Conservation (phyloP, 2,113 vertebrate genomes). For the Hemibagrus wyckioides region DNA sequence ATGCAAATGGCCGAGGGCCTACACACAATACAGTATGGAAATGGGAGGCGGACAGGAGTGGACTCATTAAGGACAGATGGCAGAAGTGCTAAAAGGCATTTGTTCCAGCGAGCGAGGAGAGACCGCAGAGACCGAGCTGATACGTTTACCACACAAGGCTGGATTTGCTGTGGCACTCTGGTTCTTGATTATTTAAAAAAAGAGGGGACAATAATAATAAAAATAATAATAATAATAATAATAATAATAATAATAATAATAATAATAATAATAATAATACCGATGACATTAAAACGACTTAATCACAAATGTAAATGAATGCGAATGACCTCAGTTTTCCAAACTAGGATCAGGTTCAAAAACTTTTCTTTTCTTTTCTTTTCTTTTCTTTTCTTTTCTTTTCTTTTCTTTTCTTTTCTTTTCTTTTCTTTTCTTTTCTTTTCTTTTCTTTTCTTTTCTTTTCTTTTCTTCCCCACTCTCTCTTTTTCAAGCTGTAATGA, state of each 20-base stretch:
- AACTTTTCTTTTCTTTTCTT: neutral
- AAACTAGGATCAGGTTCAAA: neutral
- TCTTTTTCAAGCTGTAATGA: neutral
- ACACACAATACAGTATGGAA: constrained; percentile 92
- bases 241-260: neutral
- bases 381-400: neutral
- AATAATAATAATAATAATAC: neutral
- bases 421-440: neutral
- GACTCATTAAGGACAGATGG: constrained; percentile 98
- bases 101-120: constrained; percentile 72
- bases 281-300: neutral
- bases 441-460: neutral
- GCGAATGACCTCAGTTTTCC: neutral
- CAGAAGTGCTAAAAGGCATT: constrained; percentile 82
- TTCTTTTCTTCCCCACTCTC: too few species aligned
- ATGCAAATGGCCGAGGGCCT: constrained; percentile 91
- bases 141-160: constrained; percentile 69
- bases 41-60: constrained; percentile 86
- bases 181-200: constrained; percentile 68
- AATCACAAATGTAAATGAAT: neutral
- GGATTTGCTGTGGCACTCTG: constrained; percentile 66
- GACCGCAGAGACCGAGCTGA: constrained; percentile 69
- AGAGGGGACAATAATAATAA: constrained; percentile 52
- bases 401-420: neutral
- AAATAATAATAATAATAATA: neutral